Conservation (phyloP, 2,888 invertebrate genomes). For the Heteromurus nitidus region DNA sequence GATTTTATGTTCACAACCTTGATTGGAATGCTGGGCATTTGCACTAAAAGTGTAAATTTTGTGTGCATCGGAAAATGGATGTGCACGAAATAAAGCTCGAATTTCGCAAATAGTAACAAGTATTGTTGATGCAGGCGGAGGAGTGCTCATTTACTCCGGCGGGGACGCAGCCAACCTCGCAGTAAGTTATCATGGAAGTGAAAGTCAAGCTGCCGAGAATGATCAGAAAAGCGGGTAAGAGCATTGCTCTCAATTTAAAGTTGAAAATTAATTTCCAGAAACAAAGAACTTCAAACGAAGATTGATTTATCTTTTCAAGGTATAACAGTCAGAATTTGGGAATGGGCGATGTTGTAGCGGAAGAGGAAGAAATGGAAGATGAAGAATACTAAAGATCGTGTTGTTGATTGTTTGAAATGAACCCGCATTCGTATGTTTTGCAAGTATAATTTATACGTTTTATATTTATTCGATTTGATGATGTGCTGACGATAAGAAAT, state of each 20-base stretch:
- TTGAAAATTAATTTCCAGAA: no score
- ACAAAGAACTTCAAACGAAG: no score
- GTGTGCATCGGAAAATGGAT: no score
- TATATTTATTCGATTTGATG: conserved; percentile 27
- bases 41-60: no score
- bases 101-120: no score
- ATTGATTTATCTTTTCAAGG: no score
- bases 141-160: conserved; percentile 51
- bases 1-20: no score
- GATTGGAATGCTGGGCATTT: no score
- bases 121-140: no score
- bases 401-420: not conserved
- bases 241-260: no score
- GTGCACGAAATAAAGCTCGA: no score
- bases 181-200: conserved; percentile 38
- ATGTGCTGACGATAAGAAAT: not conserved
- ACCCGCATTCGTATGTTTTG: not conserved
- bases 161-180: conserved; percentile 58
- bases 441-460: not conserved
- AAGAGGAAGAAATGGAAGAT: not conserved
- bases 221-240: conserved; percentile 53
- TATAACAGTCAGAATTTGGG: conserved; percentile 60
- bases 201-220: conserved; percentile 56
- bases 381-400: conserved; percentile 20
- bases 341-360: conserved; percentile 34